Evolutionary conservation across 2,797 vertebrate species (phyloP), one percentile per base, ranked within the genome.

Genomic region (Lerista edwardsae): DNA sequence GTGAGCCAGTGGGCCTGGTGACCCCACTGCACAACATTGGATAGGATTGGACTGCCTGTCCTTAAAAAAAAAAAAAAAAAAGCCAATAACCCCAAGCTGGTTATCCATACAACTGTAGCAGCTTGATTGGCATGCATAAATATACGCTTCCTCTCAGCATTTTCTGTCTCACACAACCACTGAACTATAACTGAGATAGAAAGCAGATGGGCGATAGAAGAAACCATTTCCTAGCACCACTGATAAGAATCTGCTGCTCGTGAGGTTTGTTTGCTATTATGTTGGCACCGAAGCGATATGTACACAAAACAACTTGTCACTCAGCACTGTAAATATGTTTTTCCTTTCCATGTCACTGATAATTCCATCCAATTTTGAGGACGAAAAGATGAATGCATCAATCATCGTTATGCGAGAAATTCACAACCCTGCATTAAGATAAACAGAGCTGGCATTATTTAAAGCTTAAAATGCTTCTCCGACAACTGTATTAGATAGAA

Each of bases 181-280:
- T 14, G 59, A 55, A 19, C 36, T 36, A 34, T 27, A 73, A 75
- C 51, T 61, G 47, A 85, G 80, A 15, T 2, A 41, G 61, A 84
- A 84, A 86, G 77, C 82, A 91, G 87, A 90, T 84, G 87, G 86
- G 41, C 21, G 55, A 74, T 79, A 80, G 59, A 64, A 21, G 47
- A 34, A 67, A 67, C 25, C 31, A 36, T 71, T 89, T 86, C 64
- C 75, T 62, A 80, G 67, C 71, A 77, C 17, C 23, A 3, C 72
- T 76, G 76, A 76, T 73, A 61, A 0, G 0, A 68, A 83, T 67
- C 85, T 83, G 9, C 8, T 57, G 51, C 80, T 65, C 79, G 68
- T 10, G 75, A 0, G 1, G 72, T 79, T 67, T 55, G 51, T 64
- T 31, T 83, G 67, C 27, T 68, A 31, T 64, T 88, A 41, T 79